Conservation (phyloP, 1,140 invertebrate species). For the Hormaphis cornu region DNA sequence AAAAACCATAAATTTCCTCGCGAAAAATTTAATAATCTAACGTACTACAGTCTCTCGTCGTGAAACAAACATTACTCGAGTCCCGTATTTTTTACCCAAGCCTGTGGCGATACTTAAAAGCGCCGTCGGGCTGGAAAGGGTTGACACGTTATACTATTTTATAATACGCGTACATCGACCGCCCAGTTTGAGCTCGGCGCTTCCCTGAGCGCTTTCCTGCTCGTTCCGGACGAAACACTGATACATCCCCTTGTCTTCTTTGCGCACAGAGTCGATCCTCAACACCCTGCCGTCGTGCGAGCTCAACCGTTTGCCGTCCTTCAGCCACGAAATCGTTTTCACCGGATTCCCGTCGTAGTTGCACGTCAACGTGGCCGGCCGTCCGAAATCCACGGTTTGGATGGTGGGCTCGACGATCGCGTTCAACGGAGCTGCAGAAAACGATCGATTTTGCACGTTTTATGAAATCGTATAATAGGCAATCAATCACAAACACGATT, state of each 20-base stretch:
- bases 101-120: too few species aligned
- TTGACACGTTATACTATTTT: too few species aligned
- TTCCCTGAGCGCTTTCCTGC: conserved; percentile 84
- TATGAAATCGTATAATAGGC: too few species aligned
- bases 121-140: too few species aligned
- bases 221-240: conserved; percentile 92
- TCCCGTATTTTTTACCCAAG: too few species aligned
- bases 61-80: too few species aligned
- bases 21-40: too few species aligned
- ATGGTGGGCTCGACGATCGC: conserved; percentile 78
- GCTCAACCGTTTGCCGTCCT: conserved; percentile 75
- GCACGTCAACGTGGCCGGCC: conserved; percentile 80
- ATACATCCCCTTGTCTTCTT: conserved; percentile 95
- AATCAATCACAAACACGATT: too few species aligned
- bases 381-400: conserved; percentile 85
- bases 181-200: conserved; percentile 83
- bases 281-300: conserved; percentile 64
- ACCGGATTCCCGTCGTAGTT: conserved; percentile 83
- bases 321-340: conserved; percentile 81
- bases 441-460: conserved; percentile 33
- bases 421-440: conserved; percentile 68
- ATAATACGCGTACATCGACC: conserved; percentile 61
- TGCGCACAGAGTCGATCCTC: conserved; percentile 78
- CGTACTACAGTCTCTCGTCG: too few species aligned
- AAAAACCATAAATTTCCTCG: too few species aligned